Evolutionary conservation across 2,113 vertebrate species (phyloP), one percentile per base, ranked within the genome.

Genomic region (Vimba vimba): DNA sequence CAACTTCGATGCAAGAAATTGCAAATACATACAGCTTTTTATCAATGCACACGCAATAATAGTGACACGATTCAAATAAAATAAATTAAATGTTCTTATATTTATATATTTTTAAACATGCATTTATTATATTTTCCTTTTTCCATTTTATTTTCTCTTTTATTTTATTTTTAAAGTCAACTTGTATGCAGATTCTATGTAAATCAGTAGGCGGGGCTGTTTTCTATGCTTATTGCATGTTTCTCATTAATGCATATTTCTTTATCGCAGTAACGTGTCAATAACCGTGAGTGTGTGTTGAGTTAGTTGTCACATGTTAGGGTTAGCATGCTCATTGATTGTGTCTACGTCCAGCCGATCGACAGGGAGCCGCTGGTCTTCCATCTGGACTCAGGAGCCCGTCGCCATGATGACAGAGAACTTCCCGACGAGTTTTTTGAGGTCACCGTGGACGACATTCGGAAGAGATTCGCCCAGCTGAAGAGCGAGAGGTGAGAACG

Each of bases 381-480:
- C 92, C 97, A 98, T 90, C 91, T 96, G 36, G 98, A 98, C 89
- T 91, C 93, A 0, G 91, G 93, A 30, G 88, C 92, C 64, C 89
- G 71, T 12, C 82, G 68, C 0, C 79, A 88, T 86, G 85, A 74
- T 7, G 80, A 92, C 0, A 75, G 82, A 0, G 96, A 98, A 62
- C 93, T 97, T 82, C 96, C 98, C 0, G 97, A 99, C 2, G 97
- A 98, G 69, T 99, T 99, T 91, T 99, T 99, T 76, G 97, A 99
- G 83, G 95, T 99, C 89, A 99, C 98, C 0, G 89, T 99, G 87
- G 98, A 99, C 6, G 98, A 99, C 1, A 94, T 99, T 68, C 93
- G 96, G 85, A 97, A 96, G 83, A 97, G 98, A 80, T 95, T 99
- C 84, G 94, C 98, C 6, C 97, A 99, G 92, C 93, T 99, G 83